A percentile compares a stretch with the other conserved stretches of the same genome.
Evolutionary conservation across 2,113 vertebrate genomes (phyloP).

Genomic region (Callocephalon fimbriatum): DNA sequence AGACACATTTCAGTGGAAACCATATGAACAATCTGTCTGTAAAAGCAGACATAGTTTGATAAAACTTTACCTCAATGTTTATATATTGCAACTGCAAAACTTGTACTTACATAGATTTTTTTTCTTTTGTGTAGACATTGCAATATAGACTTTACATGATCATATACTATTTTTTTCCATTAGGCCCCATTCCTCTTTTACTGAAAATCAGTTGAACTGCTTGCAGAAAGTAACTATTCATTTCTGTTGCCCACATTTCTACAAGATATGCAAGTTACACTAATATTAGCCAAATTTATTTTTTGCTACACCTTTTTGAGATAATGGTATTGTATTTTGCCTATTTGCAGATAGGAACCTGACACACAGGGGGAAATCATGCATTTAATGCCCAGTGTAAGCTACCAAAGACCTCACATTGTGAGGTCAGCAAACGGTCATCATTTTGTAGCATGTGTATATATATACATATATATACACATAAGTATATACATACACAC

Average conservation of each 20-base stretch:
- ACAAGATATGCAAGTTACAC: not conserved
- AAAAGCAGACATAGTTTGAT: not conserved
- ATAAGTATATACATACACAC: not conserved
- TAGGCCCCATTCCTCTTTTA: not conserved
- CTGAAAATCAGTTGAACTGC: not conserved
- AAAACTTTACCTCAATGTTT: not conserved
- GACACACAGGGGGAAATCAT: not conserved
- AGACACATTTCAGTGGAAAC: not conserved
- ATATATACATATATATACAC: accelerated
- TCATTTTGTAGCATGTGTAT: not conserved
- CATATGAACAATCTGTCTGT: not conserved
- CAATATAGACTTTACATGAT: not conserved
- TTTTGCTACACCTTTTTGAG: not conserved
- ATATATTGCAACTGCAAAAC: not conserved
- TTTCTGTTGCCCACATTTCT: not conserved
- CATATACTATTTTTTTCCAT: not conserved
- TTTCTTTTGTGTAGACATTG: not conserved
- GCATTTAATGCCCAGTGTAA: not conserved
- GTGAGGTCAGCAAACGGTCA: not conserved
- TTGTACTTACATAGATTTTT: not conserved
- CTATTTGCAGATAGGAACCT: not conserved
- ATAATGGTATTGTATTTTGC: not conserved
- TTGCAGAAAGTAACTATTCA: not conserved
- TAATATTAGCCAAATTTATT: not conserved
- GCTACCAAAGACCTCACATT: not conserved